Evolutionary conservation across 2,888 invertebrate species (phyloP).

Genomic region (Apodemia duryi): DNA sequence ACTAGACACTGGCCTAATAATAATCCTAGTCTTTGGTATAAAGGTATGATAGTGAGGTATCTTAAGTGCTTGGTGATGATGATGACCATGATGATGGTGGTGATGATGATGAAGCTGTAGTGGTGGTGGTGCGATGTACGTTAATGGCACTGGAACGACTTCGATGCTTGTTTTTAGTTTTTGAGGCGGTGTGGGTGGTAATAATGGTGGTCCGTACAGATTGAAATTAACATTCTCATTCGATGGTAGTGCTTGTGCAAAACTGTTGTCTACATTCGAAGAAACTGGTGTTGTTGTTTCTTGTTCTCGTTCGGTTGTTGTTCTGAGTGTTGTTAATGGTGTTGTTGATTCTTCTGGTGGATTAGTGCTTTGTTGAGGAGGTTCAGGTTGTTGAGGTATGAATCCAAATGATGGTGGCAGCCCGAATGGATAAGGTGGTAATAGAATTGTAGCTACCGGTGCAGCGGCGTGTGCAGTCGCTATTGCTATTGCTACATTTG

Average conservation of each 20-base stretch:
- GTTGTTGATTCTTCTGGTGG: slow-evolving; percentile 52
- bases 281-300: slow-evolving; percentile 53
- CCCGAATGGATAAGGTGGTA: slow-evolving; percentile 68
- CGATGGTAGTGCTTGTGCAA: slow-evolving; percentile 58
- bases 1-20: slow-evolving; percentile 50
- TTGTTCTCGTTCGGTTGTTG: slow-evolving; percentile 45
- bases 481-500: slow-evolving; percentile 64
- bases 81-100: slow-evolving; percentile 34
- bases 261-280: slow-evolving; percentile 55
- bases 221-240: slow-evolving; percentile 57
- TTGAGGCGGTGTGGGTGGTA: slow-evolving; percentile 38
- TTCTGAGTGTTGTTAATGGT: slow-evolving; percentile 36
- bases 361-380: slow-evolving; percentile 34
- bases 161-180: slow-evolving; percentile 65
- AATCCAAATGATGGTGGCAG: slow-evolving; percentile 57
- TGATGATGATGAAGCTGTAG: slow-evolving; percentile 43
- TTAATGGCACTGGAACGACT: slow-evolving; percentile 61
- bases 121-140: slow-evolving; percentile 66
- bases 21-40: slow-evolving; percentile 55
- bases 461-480: slow-evolving; percentile 69
- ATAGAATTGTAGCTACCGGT: slow-evolving; percentile 63
- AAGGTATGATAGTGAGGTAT: slow-evolving; percentile 51
- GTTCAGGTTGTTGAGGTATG: slow-evolving; percentile 47
- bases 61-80: slow-evolving; percentile 32
- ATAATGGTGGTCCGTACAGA: slow-evolving; percentile 45